phyloP scores from a whole-genome alignment of 1,140 invertebrate genomes.

The Cydia splendana region DNA sequence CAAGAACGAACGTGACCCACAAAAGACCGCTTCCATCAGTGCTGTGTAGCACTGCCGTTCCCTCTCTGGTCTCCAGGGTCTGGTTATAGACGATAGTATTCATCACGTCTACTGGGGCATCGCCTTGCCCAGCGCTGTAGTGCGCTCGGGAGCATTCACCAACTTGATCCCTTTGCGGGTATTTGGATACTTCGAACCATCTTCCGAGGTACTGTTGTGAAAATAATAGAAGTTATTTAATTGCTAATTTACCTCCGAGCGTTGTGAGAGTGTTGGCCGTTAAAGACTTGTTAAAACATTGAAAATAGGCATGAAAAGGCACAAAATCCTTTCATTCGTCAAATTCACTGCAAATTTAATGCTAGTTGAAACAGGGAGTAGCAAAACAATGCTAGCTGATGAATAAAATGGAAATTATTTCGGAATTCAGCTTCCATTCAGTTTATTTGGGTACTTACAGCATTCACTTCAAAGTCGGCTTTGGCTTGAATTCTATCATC shows the following conservation, averaged over 20 bases:
- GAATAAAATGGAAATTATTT: no score
- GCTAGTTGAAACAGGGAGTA: no score
- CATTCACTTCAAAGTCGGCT: conserved; percentile 51
- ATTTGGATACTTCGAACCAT: conserved; percentile 63
- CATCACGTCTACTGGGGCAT: conserved; percentile 39
- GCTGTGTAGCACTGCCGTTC: conserved; percentile 50
- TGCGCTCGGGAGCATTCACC: conserved; percentile 57
- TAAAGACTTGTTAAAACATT: no score
- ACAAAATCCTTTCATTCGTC: no score
- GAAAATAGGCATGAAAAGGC: no score
- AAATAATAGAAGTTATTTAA: background rate
- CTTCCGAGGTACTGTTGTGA: conserved; percentile 44
- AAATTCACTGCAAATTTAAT: no score
- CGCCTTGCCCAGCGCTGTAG: conserved; percentile 40
- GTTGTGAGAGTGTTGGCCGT: no score
- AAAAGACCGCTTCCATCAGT: conserved; percentile 55
- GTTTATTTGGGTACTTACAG: conserved; percentile 48
- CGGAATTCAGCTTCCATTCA: no score
- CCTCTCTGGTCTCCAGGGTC: conserved; percentile 44
- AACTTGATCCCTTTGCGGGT: conserved; percentile 53
- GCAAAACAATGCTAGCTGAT: no score
- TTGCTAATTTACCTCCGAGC: no score
- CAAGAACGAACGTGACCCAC: conserved; percentile 49
- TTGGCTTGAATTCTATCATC: conserved; percentile 54
- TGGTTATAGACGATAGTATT: conserved; percentile 55